These are phyloP conservation scores for Dolichopus griseipennis DNA, from an alignment of 2,888 invertebrate genomes.

Conservation along the genomic window DNA sequence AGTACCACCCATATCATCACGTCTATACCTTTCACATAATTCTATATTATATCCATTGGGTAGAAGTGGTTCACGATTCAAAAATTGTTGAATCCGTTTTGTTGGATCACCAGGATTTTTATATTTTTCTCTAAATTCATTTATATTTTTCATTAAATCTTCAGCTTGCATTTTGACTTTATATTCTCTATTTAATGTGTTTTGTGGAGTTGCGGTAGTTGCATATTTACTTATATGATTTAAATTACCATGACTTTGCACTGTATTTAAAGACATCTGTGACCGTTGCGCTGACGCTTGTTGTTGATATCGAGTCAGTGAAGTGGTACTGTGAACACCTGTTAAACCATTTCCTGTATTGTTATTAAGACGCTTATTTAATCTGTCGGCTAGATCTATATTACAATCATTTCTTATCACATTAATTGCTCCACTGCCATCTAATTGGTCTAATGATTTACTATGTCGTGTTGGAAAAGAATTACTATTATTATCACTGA, in stretches of 20 bases:
- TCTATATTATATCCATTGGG: conserved; percentile 15
- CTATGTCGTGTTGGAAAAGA: conserved; percentile 65
- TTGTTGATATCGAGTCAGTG: conserved; percentile 29
- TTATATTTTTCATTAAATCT: conserved; percentile 53
- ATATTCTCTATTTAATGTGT: conserved; percentile 23
- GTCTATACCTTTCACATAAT: conserved; percentile 12
- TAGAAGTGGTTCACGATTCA: conserved; percentile 16
- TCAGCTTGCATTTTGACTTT: conserved; percentile 42
- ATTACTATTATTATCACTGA: conserved; percentile 40
- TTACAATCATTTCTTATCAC: neutral
- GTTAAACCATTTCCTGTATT: conserved; percentile 17
- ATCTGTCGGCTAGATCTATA: neutral
- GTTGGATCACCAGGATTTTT: conserved; percentile 48
- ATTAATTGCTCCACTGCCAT: conserved; percentile 30
- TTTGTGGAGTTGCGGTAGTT: conserved; percentile 20
- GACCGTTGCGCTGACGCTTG: conserved; percentile 13
- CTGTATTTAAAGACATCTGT: neutral
- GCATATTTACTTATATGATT: conserved; percentile 20
- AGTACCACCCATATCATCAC: conserved; percentile 22
- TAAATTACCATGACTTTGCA: conserved; percentile 20
- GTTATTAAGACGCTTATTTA: neutral
- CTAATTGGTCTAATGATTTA: conserved; percentile 71
- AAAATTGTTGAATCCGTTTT: conserved; percentile 21
- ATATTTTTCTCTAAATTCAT: conserved; percentile 55
- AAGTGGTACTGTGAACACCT: conserved; percentile 37